phyloP scores from a whole-genome alignment of 2,113 vertebrate species.

The Rhinogobius similis region DNA sequence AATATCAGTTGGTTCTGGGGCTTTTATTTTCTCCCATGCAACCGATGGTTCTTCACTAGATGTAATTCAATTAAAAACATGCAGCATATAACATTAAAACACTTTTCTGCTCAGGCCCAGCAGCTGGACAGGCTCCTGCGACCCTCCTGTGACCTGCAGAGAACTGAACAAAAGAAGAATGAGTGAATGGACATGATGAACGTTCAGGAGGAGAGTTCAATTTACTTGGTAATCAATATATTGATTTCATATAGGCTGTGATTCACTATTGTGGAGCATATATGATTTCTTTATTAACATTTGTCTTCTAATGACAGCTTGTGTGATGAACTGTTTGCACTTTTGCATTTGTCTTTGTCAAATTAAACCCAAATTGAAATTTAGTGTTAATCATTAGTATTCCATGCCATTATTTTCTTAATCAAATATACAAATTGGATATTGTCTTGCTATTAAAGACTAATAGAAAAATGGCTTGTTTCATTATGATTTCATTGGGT shows the following conservation, averaged over 20 bases:
- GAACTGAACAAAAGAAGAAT: neutral
- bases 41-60: neutral
- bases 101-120: neutral
- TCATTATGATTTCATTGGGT: neutral
- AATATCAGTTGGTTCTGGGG: too few relatives aligned
- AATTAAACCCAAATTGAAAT: neutral
- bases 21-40: too few relatives aligned
- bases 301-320: neutral
- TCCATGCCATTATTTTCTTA: neutral
- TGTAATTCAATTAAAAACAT: neutral
- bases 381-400: neutral
- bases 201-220: neutral
- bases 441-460: neutral
- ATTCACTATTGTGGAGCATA: neutral
- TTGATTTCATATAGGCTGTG: neutral
- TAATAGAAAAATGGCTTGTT: neutral
- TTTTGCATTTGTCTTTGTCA: neutral
- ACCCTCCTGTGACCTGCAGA: neutral
- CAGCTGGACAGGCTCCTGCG: neutral
- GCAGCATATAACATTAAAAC: neutral
- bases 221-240: slow-evolving; percentile 5
- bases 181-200: neutral
- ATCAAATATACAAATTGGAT: neutral
- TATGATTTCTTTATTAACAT: neutral
- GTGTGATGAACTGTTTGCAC: neutral